Percentiles rank a stretch among this genome's conserved stretches.
Conservation (phyloP, 2,113 vertebrate genomes). For the Capreolus pygargus region DNA sequence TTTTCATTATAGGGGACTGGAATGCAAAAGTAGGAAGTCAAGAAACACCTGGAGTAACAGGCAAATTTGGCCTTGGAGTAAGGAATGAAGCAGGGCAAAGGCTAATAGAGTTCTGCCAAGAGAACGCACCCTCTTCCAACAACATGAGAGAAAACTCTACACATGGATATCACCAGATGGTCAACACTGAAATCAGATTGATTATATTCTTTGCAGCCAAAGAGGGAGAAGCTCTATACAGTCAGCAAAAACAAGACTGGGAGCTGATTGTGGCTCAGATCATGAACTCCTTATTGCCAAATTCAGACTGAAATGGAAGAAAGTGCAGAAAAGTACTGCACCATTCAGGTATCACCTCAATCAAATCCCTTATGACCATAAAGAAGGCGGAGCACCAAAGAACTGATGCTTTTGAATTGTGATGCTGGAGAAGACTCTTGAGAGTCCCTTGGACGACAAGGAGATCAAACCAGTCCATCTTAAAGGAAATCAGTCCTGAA, state of each 20-base stretch:
- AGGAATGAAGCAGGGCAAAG: not conserved
- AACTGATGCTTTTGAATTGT: not conserved
- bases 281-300: not conserved
- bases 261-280: not conserved
- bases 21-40: not conserved
- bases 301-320: not conserved
- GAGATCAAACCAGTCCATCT: not conserved
- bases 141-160: not conserved
- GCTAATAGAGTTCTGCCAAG: not conserved
- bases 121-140: not conserved
- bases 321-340: not conserved
- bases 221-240: not conserved
- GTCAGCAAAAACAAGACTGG: not conserved
- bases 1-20: not conserved
- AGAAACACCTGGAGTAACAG: not conserved
- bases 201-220: not conserved
- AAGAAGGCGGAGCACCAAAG: not conserved
- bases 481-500: not conserved
- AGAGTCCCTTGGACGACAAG: not conserved
- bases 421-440: not conserved
- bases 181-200: not conserved
- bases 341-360: not conserved
- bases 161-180: not conserved
- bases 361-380: not conserved
- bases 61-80: not conserved